Evolutionary conservation across 2,113 vertebrate species (phyloP), one percentile per base, ranked within the genome.

Genomic region (Garra rufa): DNA sequence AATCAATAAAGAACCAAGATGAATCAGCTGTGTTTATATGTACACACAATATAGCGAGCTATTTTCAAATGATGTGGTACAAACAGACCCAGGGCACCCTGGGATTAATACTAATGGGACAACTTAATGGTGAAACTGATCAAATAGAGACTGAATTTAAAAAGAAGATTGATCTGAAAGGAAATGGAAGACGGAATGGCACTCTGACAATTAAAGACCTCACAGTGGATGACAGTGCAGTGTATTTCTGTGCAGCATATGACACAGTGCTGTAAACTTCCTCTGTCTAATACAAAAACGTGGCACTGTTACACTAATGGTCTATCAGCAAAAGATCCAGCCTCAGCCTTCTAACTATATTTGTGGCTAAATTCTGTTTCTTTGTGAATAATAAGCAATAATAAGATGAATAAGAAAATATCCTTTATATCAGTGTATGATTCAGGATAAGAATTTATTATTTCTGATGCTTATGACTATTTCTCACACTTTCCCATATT

Each of bases 61-160:
- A 82, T 57, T 15, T 19, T 1, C 24, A 3, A 38, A 71, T 43
- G 8, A 11, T 34, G 3, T 65, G 82, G 85, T 43, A 44, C 52
- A 79, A 86, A 83, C 75, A 78, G 74, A 63, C 74, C 65, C 69
- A 28, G 8, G 6, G 14, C 3, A 48, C 11, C 2, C 43, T 17
- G 7, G 24, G 3, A 14, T 48, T 74, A 19, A 74, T 24, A 46
- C 85, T 43, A 70, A 81, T 86, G 80, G 73, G 38, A 17, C 59
- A 34, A 3, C 41, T 50, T 38, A 48, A 48, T 28, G 44, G 24
- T 74, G 10, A 50, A 3, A 19, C 30, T 46, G 63, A 59, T 67
- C 21, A 67, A 63, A 13, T 38, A 76, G 69, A 70, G 44, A 6
- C 50, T 14, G 19, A 3, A 14, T 50, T 65, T 1, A 0, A 0